phyloP scores from a whole-genome alignment of 2,797 vertebrate species.

The Lemur catta region DNA sequence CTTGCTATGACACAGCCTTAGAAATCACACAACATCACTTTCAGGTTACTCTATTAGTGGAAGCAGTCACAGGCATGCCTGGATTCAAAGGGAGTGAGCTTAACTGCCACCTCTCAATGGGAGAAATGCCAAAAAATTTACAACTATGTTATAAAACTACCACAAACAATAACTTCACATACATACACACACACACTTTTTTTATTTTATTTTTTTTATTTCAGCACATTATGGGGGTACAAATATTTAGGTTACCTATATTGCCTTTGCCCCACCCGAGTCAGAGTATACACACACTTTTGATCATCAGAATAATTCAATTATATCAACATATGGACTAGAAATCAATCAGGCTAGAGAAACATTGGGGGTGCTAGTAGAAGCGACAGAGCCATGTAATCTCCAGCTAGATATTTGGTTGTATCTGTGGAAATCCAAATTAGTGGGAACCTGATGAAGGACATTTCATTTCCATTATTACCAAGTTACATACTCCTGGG shows the following conservation, averaged over 20 bases:
- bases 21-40: neutral
- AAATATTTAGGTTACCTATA: too few species aligned
- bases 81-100: neutral
- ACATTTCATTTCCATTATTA: neutral
- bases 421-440: neutral
- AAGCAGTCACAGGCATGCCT: neutral
- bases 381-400: neutral
- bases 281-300: neutral
- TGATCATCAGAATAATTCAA: neutral
- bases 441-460: neutral
- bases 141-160: neutral
- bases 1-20: neutral
- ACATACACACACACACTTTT: neutral
- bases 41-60: too few species aligned
- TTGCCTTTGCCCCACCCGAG: too few species aligned
- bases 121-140: neutral
- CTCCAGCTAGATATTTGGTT: neutral
- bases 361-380: neutral
- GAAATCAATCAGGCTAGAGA: neutral
- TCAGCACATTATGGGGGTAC: too few species aligned
- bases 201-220: too few species aligned
- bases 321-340: neutral
- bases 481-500: rapidly evolving
- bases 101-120: neutral
- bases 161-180: neutral